Base-by-base conservation (phyloP, 2,797 vertebrate species). In the Cynodonichthys magdalenae region DNA sequence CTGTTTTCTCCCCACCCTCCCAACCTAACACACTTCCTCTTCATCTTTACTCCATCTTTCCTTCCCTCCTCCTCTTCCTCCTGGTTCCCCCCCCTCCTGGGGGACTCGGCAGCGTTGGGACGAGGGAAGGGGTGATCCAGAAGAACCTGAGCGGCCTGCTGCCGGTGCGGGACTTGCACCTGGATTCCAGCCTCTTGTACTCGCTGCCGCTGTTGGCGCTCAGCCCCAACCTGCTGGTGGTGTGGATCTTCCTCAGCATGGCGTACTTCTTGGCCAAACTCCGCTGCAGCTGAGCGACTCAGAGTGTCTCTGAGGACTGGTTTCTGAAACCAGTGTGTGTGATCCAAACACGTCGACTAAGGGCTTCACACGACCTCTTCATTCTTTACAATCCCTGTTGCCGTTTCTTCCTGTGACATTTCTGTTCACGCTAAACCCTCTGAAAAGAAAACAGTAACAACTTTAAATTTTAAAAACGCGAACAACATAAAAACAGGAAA, bases 81-180 rank as follows among this genome's bases (percentile, higher is more conserved):
- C 85, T 85, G 74, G 77, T 87, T 83, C 76, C 86, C 74, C 59
- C 82, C 80, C 87, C 86, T 24, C 24, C 24, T 24, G 24, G 84
- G 86, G 92, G 90, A 89, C 92, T 93, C 92, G 92, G 90, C 96
- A 99, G 97, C 94, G 93, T 97, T 95, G 97, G 98, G 91, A 99
- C 97, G 80, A 95, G 96, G 94, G 97, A 99, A 95, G 94, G 96
- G 91, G 96, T 99, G 92, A 95, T 94, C 91, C 97, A 98, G 97
- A 99, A 99, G 97, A 99, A 99, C 94, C 93, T 97, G 94, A 95
- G 96, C 79, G 97, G 97, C 87, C 86, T 98, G 95, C 95, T 97
- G 94, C 97, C 98, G 61, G 93, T 97, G 92, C 96, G 96, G 77
- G 96, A 99, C 92, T 92, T 97, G 90, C 95, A 95, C 81, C 94